Percentiles rank a stretch among this genome's conserved stretches.
phyloP scores from a whole-genome alignment of 1,140 invertebrate genomes.

The Drosophila miranda region DNA sequence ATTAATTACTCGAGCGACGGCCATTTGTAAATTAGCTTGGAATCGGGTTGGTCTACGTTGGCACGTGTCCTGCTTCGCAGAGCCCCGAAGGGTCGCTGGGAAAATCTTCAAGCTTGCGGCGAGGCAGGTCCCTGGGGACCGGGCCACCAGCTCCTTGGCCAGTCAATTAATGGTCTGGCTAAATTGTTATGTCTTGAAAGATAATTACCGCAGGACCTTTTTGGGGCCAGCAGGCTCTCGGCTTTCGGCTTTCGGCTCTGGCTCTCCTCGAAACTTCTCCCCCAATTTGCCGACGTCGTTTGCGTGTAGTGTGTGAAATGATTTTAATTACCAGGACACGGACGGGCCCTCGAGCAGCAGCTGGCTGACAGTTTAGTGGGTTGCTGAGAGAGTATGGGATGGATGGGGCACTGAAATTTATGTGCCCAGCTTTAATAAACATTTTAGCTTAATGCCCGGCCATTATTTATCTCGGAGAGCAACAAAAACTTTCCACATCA shows the following conservation, averaged over 20 bases:
- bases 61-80: conserved; percentile 56
- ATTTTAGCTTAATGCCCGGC: conserved; percentile 72
- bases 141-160: conserved; percentile 25
- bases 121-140: conserved; percentile 30
- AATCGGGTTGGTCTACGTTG: conserved; percentile 23
- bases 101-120: conserved; percentile 45
- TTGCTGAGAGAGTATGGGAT: not conserved
- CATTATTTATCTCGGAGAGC: conserved; percentile 63
- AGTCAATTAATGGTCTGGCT: conserved; percentile 72
- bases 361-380: conserved; percentile 57
- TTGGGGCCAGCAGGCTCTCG: conserved; percentile 15
- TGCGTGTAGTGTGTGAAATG: conserved; percentile 75
- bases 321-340: conserved; percentile 71
- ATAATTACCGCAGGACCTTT: conserved; percentile 74
- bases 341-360: conserved; percentile 41
- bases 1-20: conserved; percentile 70
- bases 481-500: conserved; percentile 64
- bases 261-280: conserved; percentile 6
- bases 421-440: conserved; percentile 70
- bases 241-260: too few relatives aligned
- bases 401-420: conserved; percentile 41
- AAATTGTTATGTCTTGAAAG: conserved; percentile 81
- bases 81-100: not conserved
- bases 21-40: conserved; percentile 77
- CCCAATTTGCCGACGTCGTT: conserved; percentile 64